Base-by-base conservation (phyloP, 2,113 vertebrate species). In the Talpa occidentalis region DNA sequence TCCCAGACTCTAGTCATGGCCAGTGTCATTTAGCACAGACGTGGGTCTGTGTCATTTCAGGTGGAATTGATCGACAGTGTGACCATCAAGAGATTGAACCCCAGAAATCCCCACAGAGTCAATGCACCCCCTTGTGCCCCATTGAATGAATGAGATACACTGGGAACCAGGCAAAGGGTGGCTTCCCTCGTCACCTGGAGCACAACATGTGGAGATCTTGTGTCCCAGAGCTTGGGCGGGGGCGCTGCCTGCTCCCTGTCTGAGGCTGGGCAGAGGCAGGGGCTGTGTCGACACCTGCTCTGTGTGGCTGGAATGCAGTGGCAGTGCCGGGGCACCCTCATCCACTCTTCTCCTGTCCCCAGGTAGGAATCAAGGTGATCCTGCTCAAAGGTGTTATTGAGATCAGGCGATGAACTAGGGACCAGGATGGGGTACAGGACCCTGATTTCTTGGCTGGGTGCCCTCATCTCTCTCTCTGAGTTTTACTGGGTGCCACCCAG, bases 71-170 rank as follows among this genome's bases (percentile, higher is more conserved):
- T 30, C 79, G 52, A 5, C 69, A 44, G 6, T 26, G 5, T 28
- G 37, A 12, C 22, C 64, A 47, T 22, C 22, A 47, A 91, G 67
- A 35, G 44, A n/a, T 35, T 5, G 3, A 32, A 14, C 11, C 7
- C 22, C 32, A 32, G 24, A 12, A n/a, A 9, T 19, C 59, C 9
- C 19, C 42, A 14, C 0, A 28, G 56, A 80, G 2, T 35, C 19
- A 56, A 0, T 0, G 32, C 5, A 10, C 2, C 19, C 40, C n/a
- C 19, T 17, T 10, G 19, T 6, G 4, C 10, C 22, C 56, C 62
- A 11, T 1, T 17, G 28, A 49, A 21, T 24, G 70, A 28, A 21
- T 44, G 32, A 42, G 54, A 14, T 67, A 56, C 47, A 42, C 35
- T 52, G 59, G 76, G 78, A 62, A 26, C 1, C 12, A 3, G 37